Evolutionary conservation across 2,113 vertebrate genomes (phyloP), one percentile per base, ranked within the genome.

Genomic region (Setophaga kirtlandii): DNA sequence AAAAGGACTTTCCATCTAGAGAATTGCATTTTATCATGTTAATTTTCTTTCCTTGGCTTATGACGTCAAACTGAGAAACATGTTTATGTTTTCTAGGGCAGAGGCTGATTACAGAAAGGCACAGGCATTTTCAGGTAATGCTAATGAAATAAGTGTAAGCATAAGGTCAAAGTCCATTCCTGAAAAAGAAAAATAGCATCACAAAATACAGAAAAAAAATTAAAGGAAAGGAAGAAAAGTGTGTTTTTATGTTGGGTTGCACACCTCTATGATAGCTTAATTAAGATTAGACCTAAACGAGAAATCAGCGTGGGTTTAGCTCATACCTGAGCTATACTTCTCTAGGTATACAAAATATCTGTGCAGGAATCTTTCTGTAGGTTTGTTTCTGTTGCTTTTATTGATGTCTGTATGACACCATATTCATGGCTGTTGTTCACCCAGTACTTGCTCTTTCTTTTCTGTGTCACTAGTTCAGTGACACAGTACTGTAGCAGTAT

Each of bases 51-150:
- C 30, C 58, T 94, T 91, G 44, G 23, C 13, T 91, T 69, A 21
- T 84, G 31, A 60, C 3, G 5, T 74, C 44, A 90, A 80, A 79
- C 60, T 94, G 58, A 95, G 90, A 93, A 80, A 37, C 10, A 47
- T 70, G 41, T 93, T 83, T 84, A 27, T 97, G 44, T 94, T 96
- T 98, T 82, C 68, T 89, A 98, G 98, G 91, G 87, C 97, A 93
- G 95, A 97, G 42, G 75, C 97, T 75, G 97, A 98, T 75, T 98
- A 98, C 95, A 97, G 96, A 76, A 98, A 95, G 93, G 95, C 98
- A 39, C 97, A 96, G 63, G 96, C 96, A 28, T 97, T 98, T 97
- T 98, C 98, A 98, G 98, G 98, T 98, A 98, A 97, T 73, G 27
- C 10, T 90, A 81, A 89, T 74, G 16, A 83, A 65, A 33, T 24